These are phyloP conservation scores for Pygoscelis antarcticus DNA, from an alignment of 2,113 vertebrate species.

Conservation along the genomic window DNA sequence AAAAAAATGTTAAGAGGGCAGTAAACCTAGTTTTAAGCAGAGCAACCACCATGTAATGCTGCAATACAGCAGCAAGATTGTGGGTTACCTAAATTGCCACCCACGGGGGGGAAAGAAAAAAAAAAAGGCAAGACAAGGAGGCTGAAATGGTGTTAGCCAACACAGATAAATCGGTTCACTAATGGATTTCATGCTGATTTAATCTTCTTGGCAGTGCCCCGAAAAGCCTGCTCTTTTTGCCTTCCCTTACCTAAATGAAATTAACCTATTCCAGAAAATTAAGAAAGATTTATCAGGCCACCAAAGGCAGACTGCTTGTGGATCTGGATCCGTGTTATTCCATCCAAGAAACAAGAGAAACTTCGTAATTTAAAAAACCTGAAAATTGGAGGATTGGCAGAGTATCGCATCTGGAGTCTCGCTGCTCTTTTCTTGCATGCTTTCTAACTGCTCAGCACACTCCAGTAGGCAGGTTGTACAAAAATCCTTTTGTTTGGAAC, in stretches of 20 bases:
- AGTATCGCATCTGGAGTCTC: neutral
- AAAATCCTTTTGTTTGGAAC: neutral
- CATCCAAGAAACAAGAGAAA: neutral
- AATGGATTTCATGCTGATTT: conserved; percentile 40
- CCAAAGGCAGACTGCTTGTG: neutral
- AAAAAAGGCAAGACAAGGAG: neutral
- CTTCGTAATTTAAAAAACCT: neutral
- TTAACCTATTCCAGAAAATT: conserved; percentile 35
- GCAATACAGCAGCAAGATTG: neutral
- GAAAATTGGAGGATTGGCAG: neutral
- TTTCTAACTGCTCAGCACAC: neutral
- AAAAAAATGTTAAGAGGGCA: neutral
- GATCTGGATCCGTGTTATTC: neutral
- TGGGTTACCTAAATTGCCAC: neutral
- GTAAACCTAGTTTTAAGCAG: neutral
- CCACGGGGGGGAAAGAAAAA: neutral
- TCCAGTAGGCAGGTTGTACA: neutral
- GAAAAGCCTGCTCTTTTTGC: neutral
- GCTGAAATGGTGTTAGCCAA: neutral
- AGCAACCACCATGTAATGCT: neutral
- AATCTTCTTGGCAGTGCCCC: neutral
- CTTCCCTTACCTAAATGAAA: conserved; percentile 13
- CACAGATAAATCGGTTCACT: neutral
- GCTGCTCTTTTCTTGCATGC: neutral
- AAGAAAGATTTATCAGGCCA: conserved; percentile 42